Percentiles rank a stretch among this genome's conserved stretches.
Evolutionary conservation across 2,797 vertebrate genomes (phyloP).

Genomic region (Liasis olivaceus): DNA sequence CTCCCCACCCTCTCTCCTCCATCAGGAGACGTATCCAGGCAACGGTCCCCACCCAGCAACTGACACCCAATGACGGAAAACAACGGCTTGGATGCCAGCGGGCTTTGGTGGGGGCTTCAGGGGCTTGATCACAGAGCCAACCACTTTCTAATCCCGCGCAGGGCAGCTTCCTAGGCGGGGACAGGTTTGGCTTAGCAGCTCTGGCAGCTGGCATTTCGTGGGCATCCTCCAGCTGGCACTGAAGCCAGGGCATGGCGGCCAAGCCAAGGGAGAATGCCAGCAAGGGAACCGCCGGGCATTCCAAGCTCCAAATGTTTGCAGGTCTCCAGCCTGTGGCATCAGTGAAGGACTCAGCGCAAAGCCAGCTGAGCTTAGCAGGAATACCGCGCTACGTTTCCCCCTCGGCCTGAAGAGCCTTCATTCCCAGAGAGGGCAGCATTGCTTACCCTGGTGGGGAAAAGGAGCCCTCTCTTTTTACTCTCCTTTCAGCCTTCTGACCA

Average conservation of each 20-base stretch:
- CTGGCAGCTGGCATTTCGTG: background rate
- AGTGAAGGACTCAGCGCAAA: no score
- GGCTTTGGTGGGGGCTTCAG: background rate
- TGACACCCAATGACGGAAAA: constrained; percentile 2
- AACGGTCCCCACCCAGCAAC: constrained; percentile 43
- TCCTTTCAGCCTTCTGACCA: no score
- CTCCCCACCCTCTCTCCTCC: background rate
- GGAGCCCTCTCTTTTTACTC: background rate
- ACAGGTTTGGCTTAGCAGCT: background rate
- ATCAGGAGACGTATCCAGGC: constrained; percentile 53
- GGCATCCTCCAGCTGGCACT: background rate
- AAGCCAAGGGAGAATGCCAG: background rate
- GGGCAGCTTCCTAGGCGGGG: background rate
- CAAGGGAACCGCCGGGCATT: background rate
- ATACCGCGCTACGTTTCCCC: background rate
- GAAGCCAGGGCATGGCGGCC: background rate
- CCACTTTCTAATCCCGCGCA: background rate
- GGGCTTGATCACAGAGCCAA: background rate
- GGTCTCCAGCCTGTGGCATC: background rate
- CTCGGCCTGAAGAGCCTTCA: background rate
- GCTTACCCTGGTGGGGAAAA: background rate
- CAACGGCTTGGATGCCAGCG: background rate
- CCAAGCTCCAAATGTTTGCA: background rate
- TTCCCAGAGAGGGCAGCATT: background rate
- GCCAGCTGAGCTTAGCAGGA: background rate